These are phyloP conservation scores for Lepidocyrtinus sp. DNA, from an alignment of 2,888 invertebrate genomes.

Conservation along the genomic window DNA sequence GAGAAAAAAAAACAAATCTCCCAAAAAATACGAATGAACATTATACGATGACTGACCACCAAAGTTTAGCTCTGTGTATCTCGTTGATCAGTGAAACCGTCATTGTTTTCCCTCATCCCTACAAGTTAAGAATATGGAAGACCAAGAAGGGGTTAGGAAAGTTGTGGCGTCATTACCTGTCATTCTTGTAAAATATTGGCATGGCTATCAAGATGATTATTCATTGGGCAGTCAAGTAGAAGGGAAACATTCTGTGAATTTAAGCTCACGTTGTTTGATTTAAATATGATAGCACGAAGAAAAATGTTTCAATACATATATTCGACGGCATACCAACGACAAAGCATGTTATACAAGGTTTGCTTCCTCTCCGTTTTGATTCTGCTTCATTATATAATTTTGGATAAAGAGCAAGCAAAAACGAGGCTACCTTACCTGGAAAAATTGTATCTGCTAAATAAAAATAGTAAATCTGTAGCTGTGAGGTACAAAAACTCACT, in stretches of 20 bases:
- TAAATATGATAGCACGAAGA: slow-evolving; percentile 44
- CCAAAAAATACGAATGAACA: background rate
- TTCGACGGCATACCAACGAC: slow-evolving; percentile 5
- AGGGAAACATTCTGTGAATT: slow-evolving; percentile 41
- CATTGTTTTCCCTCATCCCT: slow-evolving; percentile 36
- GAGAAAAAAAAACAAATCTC: too few relatives aligned
- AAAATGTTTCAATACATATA: background rate
- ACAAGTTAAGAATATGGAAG: slow-evolving; percentile 33
- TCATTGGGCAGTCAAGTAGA: slow-evolving; percentile 59
- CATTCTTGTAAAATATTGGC: slow-evolving; percentile 61
- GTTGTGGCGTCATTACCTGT: slow-evolving; percentile 61
- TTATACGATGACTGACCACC: slow-evolving; percentile 51
- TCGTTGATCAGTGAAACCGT: slow-evolving; percentile 51
- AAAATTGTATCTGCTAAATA: slow-evolving; percentile 11
- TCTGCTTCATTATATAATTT: background rate
- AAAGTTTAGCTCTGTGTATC: slow-evolving; percentile 47
- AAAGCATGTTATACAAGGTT: background rate
- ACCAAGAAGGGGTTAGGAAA: slow-evolving; percentile 36
- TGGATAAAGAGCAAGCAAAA: too few relatives aligned
- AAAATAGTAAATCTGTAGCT: background rate
- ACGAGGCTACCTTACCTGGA: background rate
- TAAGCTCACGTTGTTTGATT: slow-evolving; percentile 59
- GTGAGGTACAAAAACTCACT: background rate
- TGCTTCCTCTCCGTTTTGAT: too few relatives aligned
- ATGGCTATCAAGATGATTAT: slow-evolving; percentile 62